Base-by-base conservation (phyloP, 2,888 invertebrate species). In the Netelia melanura region DNA sequence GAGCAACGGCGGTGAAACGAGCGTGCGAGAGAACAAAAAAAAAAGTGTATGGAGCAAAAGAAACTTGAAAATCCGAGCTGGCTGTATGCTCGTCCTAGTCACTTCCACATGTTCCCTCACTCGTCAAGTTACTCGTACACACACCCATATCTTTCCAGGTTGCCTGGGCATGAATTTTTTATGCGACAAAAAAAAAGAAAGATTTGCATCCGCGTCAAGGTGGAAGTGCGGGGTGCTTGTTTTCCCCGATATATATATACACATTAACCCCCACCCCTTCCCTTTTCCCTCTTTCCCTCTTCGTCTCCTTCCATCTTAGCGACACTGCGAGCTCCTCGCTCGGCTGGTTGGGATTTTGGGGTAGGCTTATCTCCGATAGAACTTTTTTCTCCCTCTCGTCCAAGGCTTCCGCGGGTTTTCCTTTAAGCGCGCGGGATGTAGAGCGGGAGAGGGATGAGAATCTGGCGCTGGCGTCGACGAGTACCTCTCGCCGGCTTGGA, bases 281-380 rank as follows among this genome's bases (percentile, higher is more conserved):
- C 17, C 3, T 54, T 21, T 2, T 58, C 58, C 17, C 58, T 58
- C 21, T 56, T 56, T 21, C 58, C 8, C 44, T 30, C 8, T 61
- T 10, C 43, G 14, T 9, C n/a, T 43, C n/a, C 17, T 3, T 67
- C 6, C 11, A 25, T 11, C 38, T 10, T 14, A 2, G n/a, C 52
- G 30, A 10, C 44, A 43, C 17, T 67, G 25, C 58, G 61, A 38
- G 65, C 54, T 79, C 52, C 56, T 30, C 80, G 10, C 76, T 70
- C 62, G 83, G 38, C 72, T 56, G 68, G 68, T 62, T 52, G 62
- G 81, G 77, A 81, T 84, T 84, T 77, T 38, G 62, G 74, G 77
- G 43, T 65, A 64, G 79, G 81, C 84, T 84, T 81, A 84, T 84
- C 84, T 77, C 72, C 74, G 81, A 77, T 77, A 77, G 72, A 77